Conservation (phyloP, 2,888 invertebrate species). For the Halictus quadricinctus region DNA sequence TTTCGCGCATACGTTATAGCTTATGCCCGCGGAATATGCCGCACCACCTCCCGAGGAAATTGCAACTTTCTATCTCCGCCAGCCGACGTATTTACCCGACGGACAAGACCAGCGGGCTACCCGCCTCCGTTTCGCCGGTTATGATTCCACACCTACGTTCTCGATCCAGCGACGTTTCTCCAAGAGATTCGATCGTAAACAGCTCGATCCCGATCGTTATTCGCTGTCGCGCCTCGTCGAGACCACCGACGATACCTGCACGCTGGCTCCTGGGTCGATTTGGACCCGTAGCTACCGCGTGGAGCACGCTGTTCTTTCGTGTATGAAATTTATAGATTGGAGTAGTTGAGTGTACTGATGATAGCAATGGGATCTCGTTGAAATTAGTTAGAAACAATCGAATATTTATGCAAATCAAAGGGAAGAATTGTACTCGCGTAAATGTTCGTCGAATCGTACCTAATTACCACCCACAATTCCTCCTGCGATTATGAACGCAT, state of each 20-base stretch:
- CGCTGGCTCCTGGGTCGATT: background rate
- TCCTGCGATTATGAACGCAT: background rate
- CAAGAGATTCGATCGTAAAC: background rate
- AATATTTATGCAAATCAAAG: background rate
- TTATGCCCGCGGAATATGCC: background rate
- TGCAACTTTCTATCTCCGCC: background rate
- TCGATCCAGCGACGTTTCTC: background rate
- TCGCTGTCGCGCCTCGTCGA: background rate
- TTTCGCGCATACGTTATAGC: background rate
- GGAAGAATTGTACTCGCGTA: too few species aligned
- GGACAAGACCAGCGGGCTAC: background rate
- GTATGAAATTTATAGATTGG: too few species aligned
- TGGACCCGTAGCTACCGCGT: background rate
- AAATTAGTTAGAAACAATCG: too few species aligned
- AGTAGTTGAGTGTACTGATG: background rate
- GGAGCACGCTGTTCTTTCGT: too few species aligned
- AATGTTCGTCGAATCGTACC: too few species aligned
- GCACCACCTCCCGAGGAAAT: background rate
- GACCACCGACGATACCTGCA: background rate
- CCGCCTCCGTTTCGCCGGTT: slow-evolving; percentile 1
- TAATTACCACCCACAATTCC: background rate
- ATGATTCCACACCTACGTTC: slow-evolving; percentile 7
- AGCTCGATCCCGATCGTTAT: background rate
- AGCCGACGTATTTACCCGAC: background rate
- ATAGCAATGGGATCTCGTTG: background rate